Base-by-base conservation (phyloP, 2,888 invertebrate species). In the Drosophila lutescens region DNA sequence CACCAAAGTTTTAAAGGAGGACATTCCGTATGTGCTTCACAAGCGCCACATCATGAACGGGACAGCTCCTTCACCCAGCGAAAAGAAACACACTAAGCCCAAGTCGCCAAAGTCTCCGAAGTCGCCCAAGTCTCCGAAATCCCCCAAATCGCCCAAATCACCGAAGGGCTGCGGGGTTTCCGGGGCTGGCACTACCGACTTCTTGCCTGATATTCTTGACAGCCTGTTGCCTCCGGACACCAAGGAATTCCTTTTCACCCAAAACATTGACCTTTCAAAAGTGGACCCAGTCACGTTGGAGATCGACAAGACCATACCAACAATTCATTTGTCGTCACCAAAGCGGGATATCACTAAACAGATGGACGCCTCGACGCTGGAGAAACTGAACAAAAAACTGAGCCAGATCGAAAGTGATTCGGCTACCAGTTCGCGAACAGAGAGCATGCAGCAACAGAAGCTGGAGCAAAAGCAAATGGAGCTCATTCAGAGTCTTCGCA, bases 21-120 rank as follows among this genome's bases (percentile, higher is more conserved):
- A 97, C 78, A 97, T 97, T 89, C 96, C 97, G 0, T 97, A 97
- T 86, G 96, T 96, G 7, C 92, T 97, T 54, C 97, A 97, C 89
- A 97, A 97, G 89, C 93, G 97, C 4, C 97, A 97, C 89, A 94
- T 97, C 1, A 96, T 97, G 95, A 97, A 97, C 89, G 97, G 97
- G 0, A 96, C 96, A 0, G 96, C 96, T 0, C 94, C 95, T 0
- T 93, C 94, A 0, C 93, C 94, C 4, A 73, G 71, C 34, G 91
- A 89, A 5, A 92, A 93, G 53, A 93, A 93, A 43, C 93, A 91
- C 53, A 92, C 92, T 70, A 94, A 94, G 9, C 94, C 94, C 0
- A 94, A 94, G 85, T 94, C 94, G 0, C 94, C 95, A 0, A 95
- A 95, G 76, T 94, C 94, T 0, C 94, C 94, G 0, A 94, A 94